A percentile compares a stretch with the other conserved stretches of the same genome.
Conservation (phyloP, 1,140 invertebrate genomes). For the Megalopta genalis region DNA sequence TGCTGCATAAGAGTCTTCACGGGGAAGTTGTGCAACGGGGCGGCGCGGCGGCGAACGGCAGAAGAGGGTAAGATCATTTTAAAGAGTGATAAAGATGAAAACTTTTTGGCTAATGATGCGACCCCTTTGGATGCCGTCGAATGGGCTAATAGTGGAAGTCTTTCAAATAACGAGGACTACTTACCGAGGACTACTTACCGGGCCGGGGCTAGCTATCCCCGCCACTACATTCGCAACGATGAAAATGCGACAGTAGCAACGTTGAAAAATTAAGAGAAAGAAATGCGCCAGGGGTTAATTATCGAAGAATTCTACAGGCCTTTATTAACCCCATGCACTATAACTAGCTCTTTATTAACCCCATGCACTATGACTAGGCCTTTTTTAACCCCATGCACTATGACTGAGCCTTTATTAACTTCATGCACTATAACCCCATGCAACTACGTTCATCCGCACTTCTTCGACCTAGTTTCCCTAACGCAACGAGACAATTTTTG, state of each 20-base stretch:
- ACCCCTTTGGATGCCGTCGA: constrained; percentile 38
- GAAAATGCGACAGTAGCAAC: constrained; percentile 1
- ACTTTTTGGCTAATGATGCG: constrained; percentile 57
- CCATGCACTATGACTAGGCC: too few species aligned
- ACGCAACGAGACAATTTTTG: too few species aligned
- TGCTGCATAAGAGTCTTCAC: constrained; percentile 34
- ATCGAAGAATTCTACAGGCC: too few species aligned
- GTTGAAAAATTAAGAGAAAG: not conserved
- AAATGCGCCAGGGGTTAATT: too few species aligned
- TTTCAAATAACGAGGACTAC: constrained; percentile 29
- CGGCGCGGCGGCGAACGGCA: not conserved
- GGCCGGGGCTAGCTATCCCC: constrained; percentile 22
- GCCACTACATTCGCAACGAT: not conserved
- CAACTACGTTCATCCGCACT: too few species aligned
- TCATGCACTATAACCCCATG: too few species aligned
- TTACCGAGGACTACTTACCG: constrained; percentile 23
- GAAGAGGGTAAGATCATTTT: constrained; percentile 33
- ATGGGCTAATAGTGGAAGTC: constrained; percentile 43
- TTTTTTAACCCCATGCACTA: too few species aligned
- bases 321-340: too few species aligned
- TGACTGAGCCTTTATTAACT: too few species aligned
- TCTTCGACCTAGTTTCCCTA: too few species aligned
- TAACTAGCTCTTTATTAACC: too few species aligned
- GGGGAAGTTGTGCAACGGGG: constrained; percentile 36
- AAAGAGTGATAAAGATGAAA: constrained; percentile 60